Evolutionary conservation across 64 coral and sea anemone species (phyloP).

Genomic region (Porites lutea): DNA sequence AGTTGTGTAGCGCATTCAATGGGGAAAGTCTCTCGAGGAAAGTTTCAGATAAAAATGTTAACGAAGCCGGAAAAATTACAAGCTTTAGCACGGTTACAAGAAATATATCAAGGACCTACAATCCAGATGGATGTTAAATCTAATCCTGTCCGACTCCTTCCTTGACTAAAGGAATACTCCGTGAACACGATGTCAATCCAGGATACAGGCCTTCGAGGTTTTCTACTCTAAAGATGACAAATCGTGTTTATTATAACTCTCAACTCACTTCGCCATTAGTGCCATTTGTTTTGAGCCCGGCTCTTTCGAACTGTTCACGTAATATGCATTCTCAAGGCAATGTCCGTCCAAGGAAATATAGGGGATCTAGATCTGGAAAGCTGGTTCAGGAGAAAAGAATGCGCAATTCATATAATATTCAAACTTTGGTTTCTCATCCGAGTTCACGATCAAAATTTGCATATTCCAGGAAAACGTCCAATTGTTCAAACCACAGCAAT

Average conservation of each 20-base stretch:
- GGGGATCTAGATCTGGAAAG: neutral
- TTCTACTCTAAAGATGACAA: neutral
- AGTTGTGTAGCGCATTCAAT: too few relatives aligned
- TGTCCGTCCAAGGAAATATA: neutral
- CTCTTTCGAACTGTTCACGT: neutral
- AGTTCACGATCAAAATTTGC: neutral
- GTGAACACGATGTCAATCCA: neutral
- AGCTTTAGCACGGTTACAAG: too few relatives aligned
- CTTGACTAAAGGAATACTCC: neutral
- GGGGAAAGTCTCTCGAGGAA: too few relatives aligned
- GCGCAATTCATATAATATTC: neutral
- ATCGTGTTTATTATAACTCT: neutral
- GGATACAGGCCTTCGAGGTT: neutral
- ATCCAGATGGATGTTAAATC: too few relatives aligned
- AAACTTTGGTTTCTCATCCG: neutral
- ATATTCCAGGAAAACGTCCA: neutral
- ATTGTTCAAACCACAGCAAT: neutral
- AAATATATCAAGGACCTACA: too few relatives aligned
- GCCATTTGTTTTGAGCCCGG: neutral
- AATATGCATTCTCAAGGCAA: slow-evolving; percentile 3
- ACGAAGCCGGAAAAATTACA: too few relatives aligned
- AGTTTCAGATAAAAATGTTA: too few relatives aligned
- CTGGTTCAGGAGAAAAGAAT: too few relatives aligned
- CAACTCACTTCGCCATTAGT: neutral
- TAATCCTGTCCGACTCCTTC: too few relatives aligned